Conservation (phyloP, 2,113 vertebrate species). For the Maccullochella peelii region DNA sequence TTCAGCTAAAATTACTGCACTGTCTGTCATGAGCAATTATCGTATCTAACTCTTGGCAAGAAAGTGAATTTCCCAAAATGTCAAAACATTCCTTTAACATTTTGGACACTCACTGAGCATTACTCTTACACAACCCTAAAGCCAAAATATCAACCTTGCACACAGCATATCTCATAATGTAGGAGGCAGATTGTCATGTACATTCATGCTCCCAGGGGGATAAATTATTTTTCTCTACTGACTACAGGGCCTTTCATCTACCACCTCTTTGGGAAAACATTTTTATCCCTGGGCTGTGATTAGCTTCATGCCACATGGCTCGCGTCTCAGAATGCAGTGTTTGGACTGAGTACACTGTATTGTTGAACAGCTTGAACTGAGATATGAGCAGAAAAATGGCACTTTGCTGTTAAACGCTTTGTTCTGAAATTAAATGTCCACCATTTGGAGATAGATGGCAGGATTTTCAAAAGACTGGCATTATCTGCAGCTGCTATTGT, state of each 20-base stretch:
- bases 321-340: constrained; percentile 1
- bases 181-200: background rate
- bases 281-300: constrained; percentile 4
- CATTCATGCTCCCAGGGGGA: background rate
- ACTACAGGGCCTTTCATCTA: constrained; percentile 1
- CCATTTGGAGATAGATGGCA: background rate
- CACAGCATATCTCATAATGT: background rate
- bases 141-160: constrained; percentile 19
- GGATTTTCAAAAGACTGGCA: background rate
- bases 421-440: constrained; percentile 3
- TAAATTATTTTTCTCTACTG: background rate
- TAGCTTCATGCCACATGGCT: background rate
- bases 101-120: background rate
- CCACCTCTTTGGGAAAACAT: background rate
- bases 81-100: no score
- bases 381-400: background rate
- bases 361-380: background rate
- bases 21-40: background rate
- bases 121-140: background rate
- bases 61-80: no score
- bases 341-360: background rate
- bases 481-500: constrained; percentile 21
- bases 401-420: background rate
- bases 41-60: no score
- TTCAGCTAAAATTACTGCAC: background rate